Percentiles rank a stretch among this genome's conserved stretches.
Evolutionary conservation across 1,140 invertebrate species (phyloP).

Genomic region (Triops cancriformis): DNA sequence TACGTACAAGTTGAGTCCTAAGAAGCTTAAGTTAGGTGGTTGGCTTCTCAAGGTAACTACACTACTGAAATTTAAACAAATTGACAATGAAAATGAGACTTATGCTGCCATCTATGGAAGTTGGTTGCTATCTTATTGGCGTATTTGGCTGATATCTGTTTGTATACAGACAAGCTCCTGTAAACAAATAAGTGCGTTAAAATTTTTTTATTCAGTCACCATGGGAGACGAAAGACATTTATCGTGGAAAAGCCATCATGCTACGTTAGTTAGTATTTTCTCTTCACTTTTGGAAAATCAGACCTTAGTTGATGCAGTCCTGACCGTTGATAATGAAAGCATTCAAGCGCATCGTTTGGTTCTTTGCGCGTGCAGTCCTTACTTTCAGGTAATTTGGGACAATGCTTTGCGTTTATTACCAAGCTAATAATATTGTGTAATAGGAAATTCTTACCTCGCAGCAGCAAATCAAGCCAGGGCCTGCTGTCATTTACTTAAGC

Average conservation of each 20-base stretch:
- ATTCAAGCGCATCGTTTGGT: not conserved
- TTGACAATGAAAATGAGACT: no score
- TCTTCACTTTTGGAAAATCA: not conserved
- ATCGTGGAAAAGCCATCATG: not conserved
- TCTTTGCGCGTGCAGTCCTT: not conserved
- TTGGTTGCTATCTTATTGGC: no score
- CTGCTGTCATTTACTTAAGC: not conserved
- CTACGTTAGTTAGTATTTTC: not conserved
- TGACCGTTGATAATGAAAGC: not conserved
- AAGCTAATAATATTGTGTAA: not conserved
- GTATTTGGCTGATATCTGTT: no score
- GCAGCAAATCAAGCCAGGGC: not conserved
- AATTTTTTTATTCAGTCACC: not conserved
- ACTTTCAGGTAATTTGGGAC: not conserved
- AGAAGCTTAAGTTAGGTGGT: no score
- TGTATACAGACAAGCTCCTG: no score
- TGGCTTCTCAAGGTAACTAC: no score
- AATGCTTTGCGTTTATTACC: not conserved
- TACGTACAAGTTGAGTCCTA: no score
- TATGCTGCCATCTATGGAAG: no score
- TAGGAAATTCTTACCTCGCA: not conserved
- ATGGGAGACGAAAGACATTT: not conserved
- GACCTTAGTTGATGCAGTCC: not conserved
- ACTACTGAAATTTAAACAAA: no score
- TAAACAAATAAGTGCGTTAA: not conserved